phyloP scores from a whole-genome alignment of 1,140 invertebrate genomes.

The Drosophila bifasciata region DNA sequence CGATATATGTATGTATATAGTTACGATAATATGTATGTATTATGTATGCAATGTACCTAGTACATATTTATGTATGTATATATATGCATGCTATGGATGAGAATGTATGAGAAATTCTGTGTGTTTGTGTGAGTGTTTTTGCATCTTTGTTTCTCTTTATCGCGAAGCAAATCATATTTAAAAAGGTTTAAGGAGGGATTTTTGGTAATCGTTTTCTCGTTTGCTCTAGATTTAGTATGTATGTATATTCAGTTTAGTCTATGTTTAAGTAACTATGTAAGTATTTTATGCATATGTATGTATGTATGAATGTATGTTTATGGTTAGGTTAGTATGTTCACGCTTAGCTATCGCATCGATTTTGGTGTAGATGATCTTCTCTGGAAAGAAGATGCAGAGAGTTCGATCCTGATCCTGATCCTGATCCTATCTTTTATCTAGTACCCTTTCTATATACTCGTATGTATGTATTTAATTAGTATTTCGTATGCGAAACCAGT shows the following conservation, averaged over 20 bases:
- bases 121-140: too few relatives aligned
- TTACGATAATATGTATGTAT: conserved; percentile 25
- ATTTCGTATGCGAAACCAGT: conserved; percentile 67
- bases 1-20: conserved; percentile 11
- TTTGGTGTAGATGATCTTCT: conserved; percentile 21
- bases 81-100: conserved; percentile 49
- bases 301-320: conserved; percentile 48
- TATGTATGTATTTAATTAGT: conserved; percentile 44
- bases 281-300: conserved; percentile 26
- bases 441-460: conserved; percentile 8
- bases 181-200: conserved; percentile 21
- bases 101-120: conserved; percentile 39
- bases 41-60: conserved; percentile 34
- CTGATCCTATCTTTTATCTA: background rate
- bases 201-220: conserved; percentile 25
- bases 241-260: conserved; percentile 39
- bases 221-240: conserved; percentile 26
- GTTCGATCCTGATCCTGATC: background rate
- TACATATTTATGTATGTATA: conserved; percentile 42
- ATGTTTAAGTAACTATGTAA: conserved; percentile 53
- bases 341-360: conserved; percentile 18
- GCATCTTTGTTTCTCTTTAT: conserved; percentile 15
- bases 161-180: conserved; percentile 40
- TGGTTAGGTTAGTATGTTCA: conserved; percentile 49
- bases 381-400: too few relatives aligned